These are phyloP conservation scores for Mola mola DNA, from an alignment of 2,113 vertebrate species.

Conservation along the genomic window DNA sequence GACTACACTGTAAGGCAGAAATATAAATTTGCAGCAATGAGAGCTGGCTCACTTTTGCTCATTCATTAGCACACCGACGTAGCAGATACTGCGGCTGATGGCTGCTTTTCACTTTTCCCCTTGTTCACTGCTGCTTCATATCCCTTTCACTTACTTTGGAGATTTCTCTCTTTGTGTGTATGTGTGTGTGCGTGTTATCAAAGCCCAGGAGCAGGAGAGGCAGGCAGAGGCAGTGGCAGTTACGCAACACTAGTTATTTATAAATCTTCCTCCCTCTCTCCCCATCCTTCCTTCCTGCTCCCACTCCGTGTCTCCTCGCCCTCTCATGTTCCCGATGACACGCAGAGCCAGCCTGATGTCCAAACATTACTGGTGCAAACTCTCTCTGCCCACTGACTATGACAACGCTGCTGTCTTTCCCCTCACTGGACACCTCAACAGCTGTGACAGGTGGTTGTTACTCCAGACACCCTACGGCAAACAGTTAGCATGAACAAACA, in stretches of 20 bases:
- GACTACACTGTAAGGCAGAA: slow-evolving; percentile 8
- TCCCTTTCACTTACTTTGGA: slow-evolving; percentile 56
- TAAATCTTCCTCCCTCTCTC: slow-evolving; percentile 65
- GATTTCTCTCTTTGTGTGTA: slow-evolving; percentile 40
- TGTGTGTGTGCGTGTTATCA: slow-evolving; percentile 17
- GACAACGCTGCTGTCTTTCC: slow-evolving; percentile 47
- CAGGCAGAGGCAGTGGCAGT: slow-evolving; percentile 63
- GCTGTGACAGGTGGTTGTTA: slow-evolving; percentile 68
- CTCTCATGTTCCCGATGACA: slow-evolving; percentile 35
- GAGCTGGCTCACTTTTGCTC: slow-evolving; percentile 48
- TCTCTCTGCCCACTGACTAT: slow-evolving; percentile 34
- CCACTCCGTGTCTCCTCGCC: slow-evolving; percentile 10
- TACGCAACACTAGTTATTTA: slow-evolving; percentile 82
- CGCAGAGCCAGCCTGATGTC: slow-evolving; percentile 47
- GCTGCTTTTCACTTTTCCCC: slow-evolving; percentile 58
- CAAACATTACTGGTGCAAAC: slow-evolving; percentile 45
- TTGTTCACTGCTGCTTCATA: slow-evolving; percentile 53
- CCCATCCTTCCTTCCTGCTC: slow-evolving; percentile 33
- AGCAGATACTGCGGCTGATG: slow-evolving; percentile 54
- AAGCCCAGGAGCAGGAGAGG: slow-evolving; percentile 53
- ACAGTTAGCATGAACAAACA: slow-evolving; percentile 45
- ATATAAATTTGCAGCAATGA: slow-evolving; percentile 30
- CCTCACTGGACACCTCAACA: slow-evolving; percentile 53
- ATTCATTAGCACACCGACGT: slow-evolving; percentile 66
- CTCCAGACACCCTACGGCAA: slow-evolving; percentile 29